A percentile compares a stretch with the other conserved stretches of the same genome.
These are phyloP conservation scores for Simalia tracyae DNA, from an alignment of 2,797 vertebrate species.

Conservation along the genomic window DNA sequence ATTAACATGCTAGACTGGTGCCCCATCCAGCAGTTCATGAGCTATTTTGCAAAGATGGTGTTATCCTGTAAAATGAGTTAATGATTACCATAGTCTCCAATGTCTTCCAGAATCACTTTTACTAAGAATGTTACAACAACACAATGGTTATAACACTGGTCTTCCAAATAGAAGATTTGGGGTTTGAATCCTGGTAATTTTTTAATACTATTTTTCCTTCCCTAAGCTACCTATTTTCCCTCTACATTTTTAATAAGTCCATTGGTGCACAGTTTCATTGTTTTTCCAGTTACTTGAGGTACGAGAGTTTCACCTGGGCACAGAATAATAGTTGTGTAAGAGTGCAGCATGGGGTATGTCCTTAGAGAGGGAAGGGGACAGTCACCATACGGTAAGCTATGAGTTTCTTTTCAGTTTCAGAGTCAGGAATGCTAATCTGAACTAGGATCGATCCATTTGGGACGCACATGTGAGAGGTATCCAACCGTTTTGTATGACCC, in stretches of 20 bases:
- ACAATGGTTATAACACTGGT: no score
- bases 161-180: no score
- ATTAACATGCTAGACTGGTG: no score
- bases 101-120: no score
- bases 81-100: no score
- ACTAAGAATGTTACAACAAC: no score
- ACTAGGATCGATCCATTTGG: neutral
- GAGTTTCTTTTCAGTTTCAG: neutral
- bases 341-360: neutral
- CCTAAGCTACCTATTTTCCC: neutral
- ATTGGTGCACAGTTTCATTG: neutral
- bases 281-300: neutral
- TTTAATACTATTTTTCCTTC: no score
- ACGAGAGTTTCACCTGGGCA: neutral
- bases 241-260: neutral
- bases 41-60: no score
- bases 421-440: neutral
- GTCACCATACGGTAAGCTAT: neutral
- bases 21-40: no score
- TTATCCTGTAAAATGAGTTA: no score
- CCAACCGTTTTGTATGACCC: neutral
- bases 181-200: no score
- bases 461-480: neutral
- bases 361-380: neutral
- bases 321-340: neutral